A percentile compares a stretch with the other conserved stretches of the same genome.
Evolutionary conservation across 23 tunicate species (phyloP).

Genomic region (Halocynthia roretzi): DNA sequence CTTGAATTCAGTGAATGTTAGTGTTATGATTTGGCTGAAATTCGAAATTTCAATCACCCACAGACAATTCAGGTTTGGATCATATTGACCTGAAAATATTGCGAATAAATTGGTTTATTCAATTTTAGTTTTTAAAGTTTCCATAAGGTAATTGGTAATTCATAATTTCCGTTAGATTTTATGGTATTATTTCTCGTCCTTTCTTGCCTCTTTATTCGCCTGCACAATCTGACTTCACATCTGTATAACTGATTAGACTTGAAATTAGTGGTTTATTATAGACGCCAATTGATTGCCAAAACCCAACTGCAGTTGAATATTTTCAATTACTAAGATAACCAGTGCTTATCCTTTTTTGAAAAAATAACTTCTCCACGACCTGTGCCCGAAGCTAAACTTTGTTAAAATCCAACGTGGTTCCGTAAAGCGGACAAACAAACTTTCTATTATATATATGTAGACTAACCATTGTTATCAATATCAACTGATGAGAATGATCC

Average conservation of each 20-base stretch:
- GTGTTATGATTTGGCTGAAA: conserved; percentile 28
- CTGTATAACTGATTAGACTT: too few species aligned
- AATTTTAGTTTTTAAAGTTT: not conserved
- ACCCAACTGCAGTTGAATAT: not conserved
- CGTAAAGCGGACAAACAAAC: too few species aligned
- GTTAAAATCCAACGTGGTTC: too few species aligned
- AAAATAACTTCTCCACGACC: not conserved
- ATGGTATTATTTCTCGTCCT: too few species aligned
- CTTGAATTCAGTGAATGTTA: conserved; percentile 40
- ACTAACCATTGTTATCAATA: conserved; percentile 46
- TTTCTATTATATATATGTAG: not conserved
- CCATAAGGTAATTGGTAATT: not conserved
- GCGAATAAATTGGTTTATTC: not conserved
- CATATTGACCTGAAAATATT: conserved; percentile 54
- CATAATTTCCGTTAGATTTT: too few species aligned
- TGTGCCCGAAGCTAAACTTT: not conserved
- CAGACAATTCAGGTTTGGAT: conserved; percentile 63
- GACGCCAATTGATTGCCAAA: not conserved
- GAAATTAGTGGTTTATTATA: too few species aligned
- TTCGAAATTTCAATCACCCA: conserved; percentile 47
- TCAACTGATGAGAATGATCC: conserved; percentile 53
- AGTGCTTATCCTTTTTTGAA: too few species aligned
- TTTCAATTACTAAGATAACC: not conserved
- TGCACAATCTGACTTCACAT: too few species aligned
- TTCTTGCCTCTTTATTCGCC: too few species aligned